Conservation (phyloP, 92 coral and sea anemone genomes). For the Palythoa grandiflora region DNA sequence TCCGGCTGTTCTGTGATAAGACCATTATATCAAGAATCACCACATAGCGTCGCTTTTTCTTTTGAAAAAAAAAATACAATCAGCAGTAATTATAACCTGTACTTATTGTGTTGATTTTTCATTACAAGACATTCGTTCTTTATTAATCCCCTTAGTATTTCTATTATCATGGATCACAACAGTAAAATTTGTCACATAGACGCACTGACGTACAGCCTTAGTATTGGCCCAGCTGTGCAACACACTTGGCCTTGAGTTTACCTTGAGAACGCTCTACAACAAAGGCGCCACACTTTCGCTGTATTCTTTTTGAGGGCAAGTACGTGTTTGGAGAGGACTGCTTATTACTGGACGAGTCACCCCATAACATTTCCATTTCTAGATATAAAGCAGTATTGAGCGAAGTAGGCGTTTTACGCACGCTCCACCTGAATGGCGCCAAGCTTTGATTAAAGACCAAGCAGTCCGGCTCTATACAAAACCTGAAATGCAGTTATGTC, state of each 20-base stretch:
- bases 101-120: slow-evolving; percentile 39
- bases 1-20: not conserved
- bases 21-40: not conserved
- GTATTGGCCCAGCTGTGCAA: slow-evolving; percentile 14
- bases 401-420: slow-evolving; percentile 2
- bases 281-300: slow-evolving; percentile 41
- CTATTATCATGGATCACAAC: not conserved
- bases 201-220: not conserved
- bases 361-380: slow-evolving; percentile 33
- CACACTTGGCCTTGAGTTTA: not conserved
- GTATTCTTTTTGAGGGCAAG: slow-evolving; percentile 12
- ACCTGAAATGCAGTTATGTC: not conserved
- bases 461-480: not conserved
- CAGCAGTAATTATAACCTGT: not conserved
- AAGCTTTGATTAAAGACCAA: not conserved
- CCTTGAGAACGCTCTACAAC: slow-evolving; percentile 3
- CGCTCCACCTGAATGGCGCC: slow-evolving; percentile 38
- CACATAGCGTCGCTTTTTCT: slow-evolving; percentile 14
- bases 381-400: slow-evolving; percentile 17
- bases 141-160: slow-evolving; percentile 11
- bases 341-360: slow-evolving; percentile 7
- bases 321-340: slow-evolving; percentile 21
- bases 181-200: not conserved
- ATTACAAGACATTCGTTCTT: slow-evolving; percentile 32
- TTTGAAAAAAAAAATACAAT: not conserved